Evolutionary conservation across 2,113 vertebrate species (phyloP).

Genomic region (Antechinus flavipes): DNA sequence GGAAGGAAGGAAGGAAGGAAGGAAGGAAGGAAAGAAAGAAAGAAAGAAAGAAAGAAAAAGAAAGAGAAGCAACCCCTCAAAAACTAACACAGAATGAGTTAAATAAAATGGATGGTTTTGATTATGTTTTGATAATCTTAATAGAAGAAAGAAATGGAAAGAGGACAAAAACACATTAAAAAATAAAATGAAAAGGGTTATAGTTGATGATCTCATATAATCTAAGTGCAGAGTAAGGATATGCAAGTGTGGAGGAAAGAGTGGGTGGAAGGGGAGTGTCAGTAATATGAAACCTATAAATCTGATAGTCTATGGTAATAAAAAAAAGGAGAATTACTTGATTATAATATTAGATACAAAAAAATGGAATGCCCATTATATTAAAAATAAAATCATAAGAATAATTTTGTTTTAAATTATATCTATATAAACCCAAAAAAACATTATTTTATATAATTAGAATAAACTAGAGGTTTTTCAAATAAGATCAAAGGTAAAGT

Average conservation of each 20-base stretch:
- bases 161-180: background rate
- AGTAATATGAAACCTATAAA: background rate
- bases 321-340: background rate
- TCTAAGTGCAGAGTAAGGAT: background rate
- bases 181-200: background rate
- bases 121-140: background rate
- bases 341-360: background rate
- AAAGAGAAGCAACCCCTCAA: background rate
- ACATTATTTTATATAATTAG: background rate
- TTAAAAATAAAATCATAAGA: background rate
- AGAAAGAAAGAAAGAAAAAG: background rate
- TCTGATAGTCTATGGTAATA: background rate
- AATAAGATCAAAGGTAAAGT: background rate
- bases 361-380: background rate
- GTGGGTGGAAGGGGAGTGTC: background rate
- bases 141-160: background rate
- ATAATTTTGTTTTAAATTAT: background rate
- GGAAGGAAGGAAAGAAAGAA: background rate
- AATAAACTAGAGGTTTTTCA: background rate
- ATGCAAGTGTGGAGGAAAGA: background rate
- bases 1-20: background rate
- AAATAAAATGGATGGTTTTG: background rate
- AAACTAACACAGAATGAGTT: background rate
- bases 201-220: background rate
- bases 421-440: too few species aligned